These are phyloP conservation scores for Callocephalon fimbriatum DNA, from an alignment of 2,113 vertebrate genomes.

Conservation along the genomic window DNA sequence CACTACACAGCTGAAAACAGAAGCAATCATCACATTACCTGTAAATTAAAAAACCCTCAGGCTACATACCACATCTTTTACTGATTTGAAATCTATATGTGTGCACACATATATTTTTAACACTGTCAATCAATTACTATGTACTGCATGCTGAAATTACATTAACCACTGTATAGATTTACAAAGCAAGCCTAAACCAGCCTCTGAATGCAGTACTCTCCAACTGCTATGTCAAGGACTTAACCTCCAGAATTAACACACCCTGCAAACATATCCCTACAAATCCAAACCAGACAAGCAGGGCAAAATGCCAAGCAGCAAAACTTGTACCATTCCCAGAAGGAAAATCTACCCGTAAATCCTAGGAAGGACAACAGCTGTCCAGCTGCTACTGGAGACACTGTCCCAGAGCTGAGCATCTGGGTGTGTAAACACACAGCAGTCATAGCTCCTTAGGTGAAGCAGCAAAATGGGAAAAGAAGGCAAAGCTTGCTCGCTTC, in stretches of 20 bases:
- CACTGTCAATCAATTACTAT: not conserved
- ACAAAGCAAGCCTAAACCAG: not conserved
- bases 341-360: not conserved
- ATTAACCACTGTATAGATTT: not conserved
- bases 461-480: not conserved
- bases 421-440: not conserved
- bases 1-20: not conserved
- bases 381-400: not conserved
- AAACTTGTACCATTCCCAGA: not conserved
- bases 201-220: not conserved
- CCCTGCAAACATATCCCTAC: not conserved
- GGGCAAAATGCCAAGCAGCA: constrained; percentile 8
- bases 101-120: not conserved
- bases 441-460: not conserved
- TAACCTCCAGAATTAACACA: constrained; percentile 1
- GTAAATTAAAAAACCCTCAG: not conserved
- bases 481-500: not conserved
- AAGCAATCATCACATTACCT: not conserved
- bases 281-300: constrained; percentile 18
- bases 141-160: not conserved
- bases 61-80: not conserved
- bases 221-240: not conserved
- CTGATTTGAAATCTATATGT: not conserved
- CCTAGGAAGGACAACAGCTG: not conserved
- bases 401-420: not conserved